These are phyloP conservation scores for Phoeniculus purpureus DNA, from an alignment of 2,797 vertebrate genomes.

Conservation along the genomic window DNA sequence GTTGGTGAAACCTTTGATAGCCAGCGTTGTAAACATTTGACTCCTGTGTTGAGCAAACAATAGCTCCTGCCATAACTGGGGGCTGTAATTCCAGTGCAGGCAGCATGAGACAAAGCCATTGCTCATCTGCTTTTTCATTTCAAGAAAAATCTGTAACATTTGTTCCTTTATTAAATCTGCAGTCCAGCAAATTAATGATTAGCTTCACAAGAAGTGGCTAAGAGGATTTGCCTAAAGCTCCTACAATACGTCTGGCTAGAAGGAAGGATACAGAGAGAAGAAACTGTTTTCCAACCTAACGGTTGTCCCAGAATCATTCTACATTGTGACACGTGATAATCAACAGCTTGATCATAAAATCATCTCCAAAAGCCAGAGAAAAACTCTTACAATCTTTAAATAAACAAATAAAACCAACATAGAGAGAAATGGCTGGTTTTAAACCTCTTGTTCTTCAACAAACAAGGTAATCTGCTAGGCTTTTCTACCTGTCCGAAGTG, in stretches of 20 bases:
- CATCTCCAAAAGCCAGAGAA: neutral
- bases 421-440: neutral
- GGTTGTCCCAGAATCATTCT: neutral
- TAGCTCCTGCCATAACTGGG: neutral
- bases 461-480: neutral
- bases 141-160: neutral
- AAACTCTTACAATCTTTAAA: neutral
- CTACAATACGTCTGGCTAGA: neutral
- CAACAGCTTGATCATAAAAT: neutral
- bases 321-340: neutral
- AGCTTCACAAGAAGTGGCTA: conserved; percentile 4
- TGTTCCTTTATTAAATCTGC: conserved; percentile 11
- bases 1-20: neutral
- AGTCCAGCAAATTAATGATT: conserved; percentile 27
- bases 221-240: conserved; percentile 35
- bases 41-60: neutral
- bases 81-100: neutral
- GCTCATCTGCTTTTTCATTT: neutral
- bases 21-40: neutral
- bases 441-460: neutral
- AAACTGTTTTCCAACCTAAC: neutral
- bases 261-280: neutral
- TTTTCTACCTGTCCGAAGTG: neutral
- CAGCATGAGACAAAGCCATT: neutral
- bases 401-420: neutral